A percentile compares a stretch with the other conserved stretches of the same genome.
phyloP scores from a whole-genome alignment of 2,113 vertebrate genomes.

The Clarias batrachus region DNA sequence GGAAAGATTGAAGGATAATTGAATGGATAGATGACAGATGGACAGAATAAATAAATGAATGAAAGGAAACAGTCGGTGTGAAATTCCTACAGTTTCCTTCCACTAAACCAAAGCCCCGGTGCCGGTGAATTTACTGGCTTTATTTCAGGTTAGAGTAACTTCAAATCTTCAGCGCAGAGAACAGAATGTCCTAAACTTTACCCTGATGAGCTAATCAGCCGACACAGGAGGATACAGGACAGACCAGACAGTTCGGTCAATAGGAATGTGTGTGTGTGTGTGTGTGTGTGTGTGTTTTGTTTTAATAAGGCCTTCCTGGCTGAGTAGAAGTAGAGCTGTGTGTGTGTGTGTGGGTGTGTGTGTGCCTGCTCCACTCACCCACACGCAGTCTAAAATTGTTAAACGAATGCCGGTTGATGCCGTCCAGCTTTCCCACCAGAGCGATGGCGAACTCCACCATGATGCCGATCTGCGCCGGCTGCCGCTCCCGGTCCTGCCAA shows the following conservation, averaged over 20 bases:
- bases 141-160: background rate
- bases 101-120: no score
- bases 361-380: constrained; percentile 74
- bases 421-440: constrained; percentile 92
- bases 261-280: constrained; percentile 20
- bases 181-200: background rate
- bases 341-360: constrained; percentile 22
- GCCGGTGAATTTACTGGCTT: background rate
- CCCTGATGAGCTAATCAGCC: background rate
- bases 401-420: constrained; percentile 97
- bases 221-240: background rate
- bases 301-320: background rate
- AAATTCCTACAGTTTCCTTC: no score
- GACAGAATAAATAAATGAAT: background rate
- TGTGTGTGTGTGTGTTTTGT: constrained; percentile 7
- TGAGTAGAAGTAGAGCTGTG: background rate
- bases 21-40: background rate
- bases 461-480: constrained; percentile 90
- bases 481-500: constrained; percentile 82
- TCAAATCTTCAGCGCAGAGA: background rate
- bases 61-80: background rate
- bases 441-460: constrained; percentile 96
- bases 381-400: constrained; percentile 93
- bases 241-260: background rate
- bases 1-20: background rate